Base-by-base conservation (phyloP, 2,888 invertebrate species). In the Pterostichus niger region DNA sequence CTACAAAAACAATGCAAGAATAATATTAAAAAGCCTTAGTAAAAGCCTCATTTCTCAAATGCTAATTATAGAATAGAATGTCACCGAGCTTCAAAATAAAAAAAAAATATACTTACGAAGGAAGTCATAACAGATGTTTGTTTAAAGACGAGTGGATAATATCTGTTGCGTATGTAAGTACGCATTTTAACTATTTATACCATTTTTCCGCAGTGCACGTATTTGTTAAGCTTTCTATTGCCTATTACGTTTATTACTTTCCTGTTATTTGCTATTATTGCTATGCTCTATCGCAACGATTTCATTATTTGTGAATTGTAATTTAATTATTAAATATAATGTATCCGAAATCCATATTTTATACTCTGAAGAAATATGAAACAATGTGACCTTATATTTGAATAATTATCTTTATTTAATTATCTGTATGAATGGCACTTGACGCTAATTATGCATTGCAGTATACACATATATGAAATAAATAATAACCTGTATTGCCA, bases 171-270 rank as follows among this genome's bases (percentile, higher is more conserved):
- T 11, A 75, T 31, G 33, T 52, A 11, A 33, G 52, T 31, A 52
- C 52, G 31, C 24, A 75, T 75, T 49, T 49, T n/a, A 52, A 75
- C n/a, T 75, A 75, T 75, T 75, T 75, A 75, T 75, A 75, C 49
- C 11, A 49, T 75, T 75, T 75, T 75, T 49, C 75, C 40, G 33
- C 52, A 31, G 33, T n/a, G n/a, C n/a, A n/a, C n/a, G n/a, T 52
- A 75, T 52, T 75, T 52, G 52, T 52, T 52, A 75, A 52, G 75
- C 75, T 75, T 75, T 75, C 75, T 75, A 75, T 75, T 71, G 11
- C 49, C 75, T 52, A 75, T 75, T 52, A 52, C 2, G 75, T 75
- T 75, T 75, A 75, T 75, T 75, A 52, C 75, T 31, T 75, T 75
- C 75, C 75, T 75, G 75, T 75, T 49, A 71, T 71, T 71, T 71